Percentiles rank a stretch among this genome's conserved stretches.
Conservation (phyloP, 2,888 invertebrate species). For the Napeogenes inachia region DNA sequence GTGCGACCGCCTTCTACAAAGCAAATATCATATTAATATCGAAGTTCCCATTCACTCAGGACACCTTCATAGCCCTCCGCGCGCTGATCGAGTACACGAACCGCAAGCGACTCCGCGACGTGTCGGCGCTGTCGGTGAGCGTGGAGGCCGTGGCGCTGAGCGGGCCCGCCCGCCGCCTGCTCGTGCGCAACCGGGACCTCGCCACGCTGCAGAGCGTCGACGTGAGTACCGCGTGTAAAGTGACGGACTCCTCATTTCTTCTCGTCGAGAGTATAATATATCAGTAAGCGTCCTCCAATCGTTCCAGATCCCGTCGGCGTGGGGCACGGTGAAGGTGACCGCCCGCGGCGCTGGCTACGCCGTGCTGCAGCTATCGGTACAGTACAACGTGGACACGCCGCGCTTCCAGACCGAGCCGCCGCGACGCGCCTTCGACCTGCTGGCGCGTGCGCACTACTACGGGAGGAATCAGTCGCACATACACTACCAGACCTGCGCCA, state of each 20-base stretch:
- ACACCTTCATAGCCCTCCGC: conserved; percentile 91
- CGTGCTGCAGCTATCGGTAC: conserved; percentile 93
- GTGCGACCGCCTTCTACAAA: no score
- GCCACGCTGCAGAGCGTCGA: conserved; percentile 87
- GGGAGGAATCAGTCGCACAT: conserved; percentile 97
- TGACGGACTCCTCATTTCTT: no score
- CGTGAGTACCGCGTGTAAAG: conserved; percentile 54
- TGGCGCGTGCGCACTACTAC: conserved; percentile 84
- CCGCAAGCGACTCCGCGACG: conserved; percentile 89
- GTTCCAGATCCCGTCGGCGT: conserved; percentile 89
- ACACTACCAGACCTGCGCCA: conserved; percentile 90
- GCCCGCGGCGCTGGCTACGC: conserved; percentile 97
- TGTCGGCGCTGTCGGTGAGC: conserved; percentile 85
- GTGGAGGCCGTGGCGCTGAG: conserved; percentile 90
- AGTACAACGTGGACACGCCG: conserved; percentile 92
- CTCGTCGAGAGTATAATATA: no score
- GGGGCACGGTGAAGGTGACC: conserved; percentile 95
- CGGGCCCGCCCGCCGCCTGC: conserved; percentile 80
- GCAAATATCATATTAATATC: no score
- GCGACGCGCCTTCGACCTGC: conserved; percentile 85
- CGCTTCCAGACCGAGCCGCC: conserved; percentile 92
- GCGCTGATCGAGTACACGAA: conserved; percentile 94
- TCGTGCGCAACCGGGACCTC: conserved; percentile 86
- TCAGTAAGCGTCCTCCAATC: no score
- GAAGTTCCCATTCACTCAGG: conserved; percentile 59